Base-by-base conservation (phyloP, 2,888 invertebrate genomes). In the Drosophila helvetica region DNA sequence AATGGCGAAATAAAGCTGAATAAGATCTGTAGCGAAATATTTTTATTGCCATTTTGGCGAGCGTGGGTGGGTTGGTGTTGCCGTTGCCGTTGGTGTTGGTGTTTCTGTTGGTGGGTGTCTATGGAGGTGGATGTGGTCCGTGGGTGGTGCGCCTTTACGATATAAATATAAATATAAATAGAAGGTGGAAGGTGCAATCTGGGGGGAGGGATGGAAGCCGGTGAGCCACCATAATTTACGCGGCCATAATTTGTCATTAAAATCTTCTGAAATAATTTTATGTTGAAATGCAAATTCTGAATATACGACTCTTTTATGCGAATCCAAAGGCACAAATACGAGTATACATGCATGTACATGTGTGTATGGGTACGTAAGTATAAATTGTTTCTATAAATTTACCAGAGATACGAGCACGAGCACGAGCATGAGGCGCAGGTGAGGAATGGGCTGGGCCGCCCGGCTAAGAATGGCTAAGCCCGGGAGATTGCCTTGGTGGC, bases 161-260 rank as follows among this genome's bases (percentile, higher is more conserved):
- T 75, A 75, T 74, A 76, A 74, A 74, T 74, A 73, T 45, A 78
- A 77, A 79, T 77, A 81, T 77, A 75, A 65, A 50, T 55, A 22
- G 43, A 55, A 64, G 70, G 70, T 52, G 50, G 58, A 52, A 61
- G 15, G 33, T 46, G 53, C 3, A 17, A 18, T 18, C 15, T 19
- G 17, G n/a, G n/a, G 22, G 7, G 38, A 38, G 50, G 55, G 19
- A 38, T 47, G 55, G 56, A 55, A 60, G 62, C 25, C 62, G 48
- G 71, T 73, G 76, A 76, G 69, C 89, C 87, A 78, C 77, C 88
- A 89, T 90, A 90, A 90, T 89, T 90, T 90, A 90, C 89, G 88
- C 88, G 82, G 78, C 88, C 90, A 90, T 90, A 90, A 90, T 90
- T 90, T 90, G 90, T 90, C 90, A 90, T 90, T 89, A 90, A 90